Conservation (phyloP, 2,113 vertebrate genomes). For the Trachemys scripta region DNA sequence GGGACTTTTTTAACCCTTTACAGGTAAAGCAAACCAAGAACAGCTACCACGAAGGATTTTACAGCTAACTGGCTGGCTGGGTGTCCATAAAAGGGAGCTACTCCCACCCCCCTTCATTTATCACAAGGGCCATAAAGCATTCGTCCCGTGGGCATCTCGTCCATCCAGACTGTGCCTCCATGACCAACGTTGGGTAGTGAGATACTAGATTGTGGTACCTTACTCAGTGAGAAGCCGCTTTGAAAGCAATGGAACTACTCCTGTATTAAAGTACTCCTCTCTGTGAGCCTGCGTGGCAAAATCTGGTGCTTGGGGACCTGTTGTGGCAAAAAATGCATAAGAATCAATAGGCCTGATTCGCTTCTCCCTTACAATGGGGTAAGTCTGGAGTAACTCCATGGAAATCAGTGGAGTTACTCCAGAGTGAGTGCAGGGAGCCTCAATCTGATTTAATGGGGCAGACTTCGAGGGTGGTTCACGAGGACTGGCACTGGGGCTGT, state of each 20-base stretch:
- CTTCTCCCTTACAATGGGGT: neutral
- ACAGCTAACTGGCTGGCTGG: too few relatives aligned
- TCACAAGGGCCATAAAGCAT: neutral
- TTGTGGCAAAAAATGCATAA: neutral
- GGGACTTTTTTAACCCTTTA: too few relatives aligned
- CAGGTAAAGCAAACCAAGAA: too few relatives aligned
- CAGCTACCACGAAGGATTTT: too few relatives aligned
- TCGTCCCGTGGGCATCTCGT: neutral
- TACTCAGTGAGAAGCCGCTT: neutral
- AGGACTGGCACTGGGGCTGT: neutral
- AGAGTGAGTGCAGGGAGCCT: neutral
- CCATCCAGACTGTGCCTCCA: neutral
- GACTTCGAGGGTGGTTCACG: neutral
- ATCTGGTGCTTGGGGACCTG: neutral
- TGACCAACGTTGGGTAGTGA: rapidly evolving
- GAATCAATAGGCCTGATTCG: neutral
- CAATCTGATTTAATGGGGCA: neutral
- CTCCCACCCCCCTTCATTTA: too few relatives aligned
- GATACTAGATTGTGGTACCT: neutral
- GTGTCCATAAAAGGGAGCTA: too few relatives aligned
- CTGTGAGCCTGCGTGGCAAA: neutral
- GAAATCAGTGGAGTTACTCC: neutral
- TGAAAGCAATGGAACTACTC: neutral
- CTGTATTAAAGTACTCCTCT: neutral
- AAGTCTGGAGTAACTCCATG: neutral